These are phyloP conservation scores for Drosophila littoralis DNA, from an alignment of 1,140 invertebrate species.

Conservation along the genomic window DNA sequence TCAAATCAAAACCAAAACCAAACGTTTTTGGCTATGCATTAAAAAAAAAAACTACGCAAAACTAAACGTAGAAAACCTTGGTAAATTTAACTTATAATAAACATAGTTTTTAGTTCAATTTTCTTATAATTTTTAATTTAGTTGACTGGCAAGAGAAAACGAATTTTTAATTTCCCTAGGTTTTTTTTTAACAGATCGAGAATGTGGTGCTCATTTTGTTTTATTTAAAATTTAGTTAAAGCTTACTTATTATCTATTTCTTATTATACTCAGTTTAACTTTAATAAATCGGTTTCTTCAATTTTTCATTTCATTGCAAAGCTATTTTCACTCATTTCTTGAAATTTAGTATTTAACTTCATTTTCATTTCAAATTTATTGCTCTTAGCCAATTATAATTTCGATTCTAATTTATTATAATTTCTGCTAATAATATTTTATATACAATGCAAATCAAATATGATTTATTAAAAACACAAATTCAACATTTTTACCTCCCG, in stretches of 20 bases:
- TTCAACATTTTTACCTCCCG: slow-evolving; percentile 60
- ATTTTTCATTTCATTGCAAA: slow-evolving; percentile 12
- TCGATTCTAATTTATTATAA: slow-evolving; percentile 15
- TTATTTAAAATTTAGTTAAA: slow-evolving; percentile 4
- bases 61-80: slow-evolving; percentile 72
- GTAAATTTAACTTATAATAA: slow-evolving; percentile 59
- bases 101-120: slow-evolving; percentile 30
- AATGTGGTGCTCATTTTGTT: slow-evolving; percentile 34
- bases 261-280: slow-evolving; percentile 4
- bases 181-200: slow-evolving; percentile 27
- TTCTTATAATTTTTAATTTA: slow-evolving; percentile 37
- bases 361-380: slow-evolving; percentile 35
- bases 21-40: slow-evolving; percentile 43
- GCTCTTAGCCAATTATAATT: slow-evolving; percentile 3
- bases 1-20: slow-evolving; percentile 45
- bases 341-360: background rate
- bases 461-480: slow-evolving; percentile 68
- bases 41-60: slow-evolving; percentile 34
- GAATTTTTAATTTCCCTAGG: slow-evolving; percentile 5
- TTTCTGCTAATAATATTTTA: slow-evolving; percentile 38
- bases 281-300: slow-evolving; percentile 3
- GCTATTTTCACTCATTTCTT: slow-evolving; percentile 13
- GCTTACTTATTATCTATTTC: background rate
- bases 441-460: slow-evolving; percentile 50
- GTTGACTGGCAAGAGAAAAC: slow-evolving; percentile 30